Evolutionary conservation across 2,113 vertebrate species (phyloP), one percentile per base, ranked within the genome.

Genomic region (Paracanthobrama guichenoti): DNA sequence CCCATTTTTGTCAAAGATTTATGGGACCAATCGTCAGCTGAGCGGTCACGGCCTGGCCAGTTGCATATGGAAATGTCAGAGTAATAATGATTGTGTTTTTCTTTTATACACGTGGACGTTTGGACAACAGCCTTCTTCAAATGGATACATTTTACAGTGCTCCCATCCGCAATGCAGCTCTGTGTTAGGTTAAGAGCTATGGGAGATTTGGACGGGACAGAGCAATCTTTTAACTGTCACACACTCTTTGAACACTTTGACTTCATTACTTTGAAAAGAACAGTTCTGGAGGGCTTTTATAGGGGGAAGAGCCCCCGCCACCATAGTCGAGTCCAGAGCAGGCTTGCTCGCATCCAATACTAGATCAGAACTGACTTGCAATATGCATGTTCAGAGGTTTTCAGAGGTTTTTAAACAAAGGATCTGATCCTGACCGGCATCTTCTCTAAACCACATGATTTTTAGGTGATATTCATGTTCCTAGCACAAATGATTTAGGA

Each of bases 1-100:
- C 85, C 81, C 86, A 57, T 87, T 89, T 18, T 87, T 59, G 82
- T 75, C 6, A 76, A 66, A 89, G 88, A 92, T 93, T 93, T 92
- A 92, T 92, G 84, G 81, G 87, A 85, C 87, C 88, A 87, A 83
- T 92, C 84, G 85, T 62, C 72, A 83, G 85, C 80, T 76, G 74
- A 80, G 79, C 42, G 79, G 89, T 91, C 91, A 89, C 57, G 85
- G 81, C 60, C 42, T 1, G 89, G 88, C 57, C 90, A 90, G 72
- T 86, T 83, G 82, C 88, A 90, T 87, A 84, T 90, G 86, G 86
- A 90, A 90, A 88, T 91, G 85, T 18, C 79, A 85, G 73, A 55
- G 85, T 87, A 90, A 89, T 90, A 89, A 89, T 86, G 85, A 88
- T 90, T 89, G 90, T 88, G 81, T 79, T 31, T 76, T 75, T 88